Evolutionary conservation across 2,113 vertebrate species (phyloP), one percentile per base, ranked within the genome.

Genomic region (Vombatus ursinus): DNA sequence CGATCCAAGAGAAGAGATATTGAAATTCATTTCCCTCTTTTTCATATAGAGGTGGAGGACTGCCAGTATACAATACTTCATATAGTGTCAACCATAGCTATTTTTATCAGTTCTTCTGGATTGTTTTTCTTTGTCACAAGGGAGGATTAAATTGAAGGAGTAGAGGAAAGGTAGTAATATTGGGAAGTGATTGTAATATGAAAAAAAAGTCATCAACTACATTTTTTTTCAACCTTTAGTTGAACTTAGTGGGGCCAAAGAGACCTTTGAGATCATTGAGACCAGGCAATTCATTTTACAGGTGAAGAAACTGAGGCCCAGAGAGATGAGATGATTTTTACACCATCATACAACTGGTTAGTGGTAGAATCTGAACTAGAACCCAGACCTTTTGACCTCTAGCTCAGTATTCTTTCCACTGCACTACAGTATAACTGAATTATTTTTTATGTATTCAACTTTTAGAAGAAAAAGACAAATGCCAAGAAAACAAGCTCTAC

Each of bases 391-490:
- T 68, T 68, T 68, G 31, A 37, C 14, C 28, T 68, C 31, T 37
- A 68, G 31, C 61, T 84, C 19, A 44, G n/a, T n/a, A 19, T 84
- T 23, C 5, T 84, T 84, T 22, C 68, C 6, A 22, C n/a, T 84
- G n/a, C 7, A 44, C 37, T 44, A 44, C 44, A 8, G 48, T 44
- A 84, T 84, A 37, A 84, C 68, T 84, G 37, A 8, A 44, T 84
- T 84, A 44, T 22, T 44, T 47, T 90, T 53, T 24, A 31, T 37
- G 5, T 12, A 47, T 89, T 94, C 11, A 9, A 26, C 51, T 93
- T 91, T 54, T 95, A 93, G 9, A 10, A 48, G 2, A 92, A 93
- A 95, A 0, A 57, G 47, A 90, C 84, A 94, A 93, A 94, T 50
- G 89, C 53, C 2, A 90, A 94, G 68, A 91, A 92, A 25, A 8